Conservation (phyloP, 2,888 invertebrate genomes). For the Hyposoter dolosus region DNA sequence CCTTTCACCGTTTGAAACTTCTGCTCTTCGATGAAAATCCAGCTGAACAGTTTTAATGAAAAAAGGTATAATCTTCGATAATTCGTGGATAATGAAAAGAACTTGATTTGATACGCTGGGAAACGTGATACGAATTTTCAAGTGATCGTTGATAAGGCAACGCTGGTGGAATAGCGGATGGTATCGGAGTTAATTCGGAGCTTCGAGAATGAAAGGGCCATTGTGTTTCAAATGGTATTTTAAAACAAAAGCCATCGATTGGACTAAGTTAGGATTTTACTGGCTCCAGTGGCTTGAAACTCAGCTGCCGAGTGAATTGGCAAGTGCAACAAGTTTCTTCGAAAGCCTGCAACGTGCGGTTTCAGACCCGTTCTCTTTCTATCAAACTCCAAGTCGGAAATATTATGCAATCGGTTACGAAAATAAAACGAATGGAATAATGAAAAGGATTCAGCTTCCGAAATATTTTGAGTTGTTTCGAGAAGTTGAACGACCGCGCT, state of each 20-base stretch:
- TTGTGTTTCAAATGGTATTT: neutral
- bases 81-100: constrained; percentile 27
- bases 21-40: constrained; percentile 7
- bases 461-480: constrained; percentile 2
- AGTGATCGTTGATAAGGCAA: constrained; percentile 24
- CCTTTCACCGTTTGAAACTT: neutral
- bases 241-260: neutral
- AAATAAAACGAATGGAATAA: neutral
- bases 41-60: constrained; percentile 33
- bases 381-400: neutral
- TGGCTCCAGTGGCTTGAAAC: neutral
- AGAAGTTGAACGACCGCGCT: constrained; percentile 45
- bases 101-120: constrained; percentile 24
- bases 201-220: neutral
- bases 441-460: neutral
- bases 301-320: neutral
- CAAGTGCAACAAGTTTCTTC: neutral
- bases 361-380: neutral
- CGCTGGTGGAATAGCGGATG: constrained; percentile 11
- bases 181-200: neutral
- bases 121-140: constrained; percentile 34
- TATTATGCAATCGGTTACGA: neutral
- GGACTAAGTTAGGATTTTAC: neutral
- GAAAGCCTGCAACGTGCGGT: neutral
- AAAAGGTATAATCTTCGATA: constrained; percentile 33